Evolutionary conservation across 1,140 invertebrate species (phyloP).

Genomic region (Lineus longissimus): DNA sequence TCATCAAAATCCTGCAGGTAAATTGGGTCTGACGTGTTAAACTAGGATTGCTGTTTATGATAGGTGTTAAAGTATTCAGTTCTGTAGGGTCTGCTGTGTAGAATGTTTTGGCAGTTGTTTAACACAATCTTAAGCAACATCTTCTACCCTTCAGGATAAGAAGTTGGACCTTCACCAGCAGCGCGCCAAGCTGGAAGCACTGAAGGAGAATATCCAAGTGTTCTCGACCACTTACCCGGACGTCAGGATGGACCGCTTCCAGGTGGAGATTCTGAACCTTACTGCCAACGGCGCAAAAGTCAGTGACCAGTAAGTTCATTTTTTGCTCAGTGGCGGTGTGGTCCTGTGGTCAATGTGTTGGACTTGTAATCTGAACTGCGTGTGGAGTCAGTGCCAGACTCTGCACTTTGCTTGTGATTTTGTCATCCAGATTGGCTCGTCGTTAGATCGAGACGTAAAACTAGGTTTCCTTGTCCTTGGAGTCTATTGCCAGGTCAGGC

Average conservation of each 20-base stretch:
- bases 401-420: too few relatives aligned
- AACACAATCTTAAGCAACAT: neutral
- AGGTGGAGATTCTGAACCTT: constrained; percentile 32
- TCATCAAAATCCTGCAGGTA: constrained; percentile 59
- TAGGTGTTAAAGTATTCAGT: neutral
- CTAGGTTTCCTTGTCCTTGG: too few relatives aligned
- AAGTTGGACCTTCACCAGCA: constrained; percentile 21
- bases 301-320: constrained; percentile 73
- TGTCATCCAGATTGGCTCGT: too few relatives aligned
- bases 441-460: too few relatives aligned
- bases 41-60: neutral
- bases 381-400: too few relatives aligned
- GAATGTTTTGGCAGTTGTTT: neutral
- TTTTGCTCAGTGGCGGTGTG: constrained; percentile 43
- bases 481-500: neutral
- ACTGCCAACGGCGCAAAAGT: constrained; percentile 68
- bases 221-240: constrained; percentile 37
- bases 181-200: constrained; percentile 63
- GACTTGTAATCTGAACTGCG: too few relatives aligned
- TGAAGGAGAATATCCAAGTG: constrained; percentile 68
- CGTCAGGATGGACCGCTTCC: constrained; percentile 39
- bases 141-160: constrained; percentile 20
- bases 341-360: too few relatives aligned
- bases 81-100: too few relatives aligned
- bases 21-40: constrained; percentile 37